Evolutionary conservation across 2,888 invertebrate genomes (phyloP), one percentile per base, ranked within the genome.

Genomic region (Ormyrus nitidulus): DNA sequence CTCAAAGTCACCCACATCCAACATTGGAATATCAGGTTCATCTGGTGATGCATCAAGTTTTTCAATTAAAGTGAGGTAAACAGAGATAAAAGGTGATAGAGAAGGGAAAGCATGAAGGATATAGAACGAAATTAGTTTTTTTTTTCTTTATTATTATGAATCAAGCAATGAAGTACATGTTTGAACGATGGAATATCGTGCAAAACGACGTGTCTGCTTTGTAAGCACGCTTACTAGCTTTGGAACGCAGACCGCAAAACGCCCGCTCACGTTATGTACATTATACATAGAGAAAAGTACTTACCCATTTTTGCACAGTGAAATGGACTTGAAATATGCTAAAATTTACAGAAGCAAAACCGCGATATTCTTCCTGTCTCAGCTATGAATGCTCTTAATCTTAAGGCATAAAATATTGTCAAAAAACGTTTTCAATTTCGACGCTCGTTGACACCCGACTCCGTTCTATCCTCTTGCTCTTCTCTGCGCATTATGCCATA

Each of bases 1-100:
- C 81, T 89, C 85, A 70, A 86, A 88, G 79, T 88, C 86, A 62
- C 87, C 88, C 9, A 86, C 86, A 78, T 88, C 88, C 62, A 88
- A 86, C 79, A 85, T 84, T 56, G 84, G 84, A 72, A 73, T 81
- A 53, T 83, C 85, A 34, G 84, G 82, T 71, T 85, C 84, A 74
- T 87, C 88, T 87, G 66, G 46, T 72, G 64, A 59, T 49, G 59
- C 59, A 81, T 13, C 54, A 76, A 71, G 48, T 11, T 54, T 61
- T 51, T 72, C 5, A 61, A 34, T 59, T 71, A 34, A 59, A 71
- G 49, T 61, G 19, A 19, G 19, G 1, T 19, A 19, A 19, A 68
- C 11, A 69, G 44, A 69, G n/a, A 44, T 53, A 34, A 44, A 70
- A 64, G 69, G 10, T 44, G 46, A 9, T 44, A 46, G 44, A 58